Conservation (phyloP, 2,113 vertebrate species). For the Pimephales promelas region DNA sequence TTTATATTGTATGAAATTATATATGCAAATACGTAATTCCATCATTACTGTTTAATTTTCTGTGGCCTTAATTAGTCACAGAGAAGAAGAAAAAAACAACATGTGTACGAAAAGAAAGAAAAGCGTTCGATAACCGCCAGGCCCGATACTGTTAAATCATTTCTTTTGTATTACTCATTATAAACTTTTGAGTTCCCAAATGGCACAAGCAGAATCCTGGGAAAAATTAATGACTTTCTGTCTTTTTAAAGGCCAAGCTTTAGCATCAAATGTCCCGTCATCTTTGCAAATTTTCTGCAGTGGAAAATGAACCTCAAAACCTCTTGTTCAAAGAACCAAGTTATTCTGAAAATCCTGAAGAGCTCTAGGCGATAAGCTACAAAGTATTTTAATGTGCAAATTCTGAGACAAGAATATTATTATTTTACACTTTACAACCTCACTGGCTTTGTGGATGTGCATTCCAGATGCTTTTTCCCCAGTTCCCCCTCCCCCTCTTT, state of each 20-base stretch:
- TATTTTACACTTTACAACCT: slow-evolving; percentile 8
- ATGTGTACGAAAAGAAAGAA: neutral
- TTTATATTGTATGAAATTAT: slow-evolving; percentile 73
- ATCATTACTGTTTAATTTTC: slow-evolving; percentile 70
- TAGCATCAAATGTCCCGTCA: neutral
- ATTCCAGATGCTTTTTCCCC: slow-evolving; percentile 93
- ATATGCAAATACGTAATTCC: slow-evolving; percentile 81
- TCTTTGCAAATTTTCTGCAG: neutral
- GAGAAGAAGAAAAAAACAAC: slow-evolving; percentile 28
- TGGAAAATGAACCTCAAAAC: neutral
- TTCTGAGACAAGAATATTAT: neutral
- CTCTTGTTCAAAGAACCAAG: too few relatives aligned
- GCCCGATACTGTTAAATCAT: slow-evolving; percentile 21
- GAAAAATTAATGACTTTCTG: neutral
- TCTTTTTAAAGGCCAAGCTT: slow-evolving; percentile 37
- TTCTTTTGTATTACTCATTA: neutral
- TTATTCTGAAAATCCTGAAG: neutral
- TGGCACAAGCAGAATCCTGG: neutral
- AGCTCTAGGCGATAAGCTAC: neutral
- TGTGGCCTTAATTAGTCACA: slow-evolving; percentile 75
- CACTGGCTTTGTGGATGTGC: slow-evolving; percentile 91
- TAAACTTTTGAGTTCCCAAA: neutral
- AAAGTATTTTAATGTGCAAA: neutral
- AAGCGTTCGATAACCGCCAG: neutral
- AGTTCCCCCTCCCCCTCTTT: slow-evolving; percentile 82